A percentile compares a stretch with the other conserved stretches of the same genome.
Conservation (phyloP, 2,113 vertebrate species). For the Parus major region DNA sequence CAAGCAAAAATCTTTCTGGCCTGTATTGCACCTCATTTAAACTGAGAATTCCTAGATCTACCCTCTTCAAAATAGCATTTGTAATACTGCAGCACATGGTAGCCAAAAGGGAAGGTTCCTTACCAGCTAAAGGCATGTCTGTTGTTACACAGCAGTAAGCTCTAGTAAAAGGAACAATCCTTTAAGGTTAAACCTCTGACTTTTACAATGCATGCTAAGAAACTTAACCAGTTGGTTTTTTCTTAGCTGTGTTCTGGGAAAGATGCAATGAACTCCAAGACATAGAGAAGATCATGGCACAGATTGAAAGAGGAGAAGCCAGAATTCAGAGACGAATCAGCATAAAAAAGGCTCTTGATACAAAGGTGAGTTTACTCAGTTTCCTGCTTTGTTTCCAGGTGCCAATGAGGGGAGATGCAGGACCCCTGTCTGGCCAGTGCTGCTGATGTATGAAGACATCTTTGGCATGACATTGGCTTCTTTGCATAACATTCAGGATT, state of each 20-base stretch:
- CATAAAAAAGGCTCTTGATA: constrained; percentile 97
- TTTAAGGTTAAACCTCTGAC: neutral
- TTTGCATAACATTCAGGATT: neutral
- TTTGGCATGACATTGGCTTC: neutral
- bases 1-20: neutral
- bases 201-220: neutral
- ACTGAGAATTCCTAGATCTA: neutral
- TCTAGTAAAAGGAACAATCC: neutral
- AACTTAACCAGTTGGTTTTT: neutral
- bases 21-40: neutral
- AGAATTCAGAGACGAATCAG: constrained; percentile 97
- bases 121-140: neutral
- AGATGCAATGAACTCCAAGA: constrained; percentile 98
- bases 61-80: neutral
- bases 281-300: constrained; percentile 99
- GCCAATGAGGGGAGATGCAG: neutral
- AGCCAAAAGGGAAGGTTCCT: neutral
- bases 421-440: rapidly evolving
- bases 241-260: constrained; percentile 96
- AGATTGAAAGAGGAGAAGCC: constrained; percentile 98
- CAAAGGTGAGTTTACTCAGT: constrained; percentile 81
- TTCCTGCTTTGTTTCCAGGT: neutral
- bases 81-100: too few relatives aligned
- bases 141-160: neutral
- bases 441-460: rapidly evolving